phyloP scores from a whole-genome alignment of 2,113 vertebrate species.

The Cavia porcellus region DNA sequence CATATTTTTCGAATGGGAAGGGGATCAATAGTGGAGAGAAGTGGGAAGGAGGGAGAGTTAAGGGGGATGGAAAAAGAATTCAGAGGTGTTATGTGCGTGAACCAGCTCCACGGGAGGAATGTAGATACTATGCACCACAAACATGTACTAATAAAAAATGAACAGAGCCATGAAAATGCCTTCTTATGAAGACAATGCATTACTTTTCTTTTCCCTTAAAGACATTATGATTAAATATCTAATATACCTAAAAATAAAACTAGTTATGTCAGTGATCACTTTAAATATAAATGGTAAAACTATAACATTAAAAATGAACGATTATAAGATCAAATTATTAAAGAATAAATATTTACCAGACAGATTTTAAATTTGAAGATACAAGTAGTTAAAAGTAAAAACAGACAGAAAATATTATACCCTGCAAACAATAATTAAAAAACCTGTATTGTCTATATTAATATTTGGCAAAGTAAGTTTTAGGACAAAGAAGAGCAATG shows the following conservation, averaged over 20 bases:
- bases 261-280: neutral
- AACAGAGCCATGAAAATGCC: neutral
- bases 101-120: neutral
- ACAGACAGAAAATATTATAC: neutral
- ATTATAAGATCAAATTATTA: neutral
- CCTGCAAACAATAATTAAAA: neutral
- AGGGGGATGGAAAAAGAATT: neutral
- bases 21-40: neutral
- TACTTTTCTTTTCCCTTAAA: conserved; percentile 40
- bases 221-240: neutral
- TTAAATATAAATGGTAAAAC: neutral
- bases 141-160: neutral
- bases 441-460: neutral
- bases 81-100: neutral
- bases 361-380: neutral
- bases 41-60: neutral
- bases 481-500: neutral
- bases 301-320: neutral
- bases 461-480: neutral
- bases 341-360: neutral
- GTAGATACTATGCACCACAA: neutral
- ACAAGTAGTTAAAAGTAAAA: neutral
- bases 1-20: neutral
- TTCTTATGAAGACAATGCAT: neutral
- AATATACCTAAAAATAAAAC: neutral